Evolutionary conservation across 2,888 invertebrate genomes (phyloP), one percentile per base, ranked within the genome.

Genomic region (Cremastinae sp.): DNA sequence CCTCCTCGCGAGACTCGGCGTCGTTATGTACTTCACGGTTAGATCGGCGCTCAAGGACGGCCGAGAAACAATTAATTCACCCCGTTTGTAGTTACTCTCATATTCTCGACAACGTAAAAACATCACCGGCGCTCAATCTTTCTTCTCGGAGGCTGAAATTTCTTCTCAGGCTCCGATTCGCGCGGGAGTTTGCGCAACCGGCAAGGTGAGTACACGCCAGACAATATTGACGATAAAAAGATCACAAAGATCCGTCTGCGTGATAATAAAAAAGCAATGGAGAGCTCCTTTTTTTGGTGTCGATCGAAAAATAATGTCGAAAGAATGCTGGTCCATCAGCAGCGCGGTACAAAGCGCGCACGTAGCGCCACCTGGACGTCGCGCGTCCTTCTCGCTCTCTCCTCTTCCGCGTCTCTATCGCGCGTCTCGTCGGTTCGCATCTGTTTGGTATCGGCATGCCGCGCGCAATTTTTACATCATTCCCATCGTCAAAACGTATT

Each of bases 391-490:
- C 53, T 8, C 14, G n/a, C n/a, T 54, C 28, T 10, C 16, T 49
- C 49, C 34, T 1, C 5, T 3, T 28, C 28, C 28, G 28, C 28
- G 2, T 28, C 28, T 28, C n/a, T 49, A 18, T 22, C 28, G n/a
- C n/a, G n/a, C n/a, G n/a, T n/a, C 47, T 43, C 28, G 20, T 28
- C 9, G 2, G 10, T 22, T 14, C 5, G 8, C 51, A 47, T 18
- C 22, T 56, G 38, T 71, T 53, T 66, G 7, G 16, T 9, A 14
- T 71, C 64, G 75, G 66, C 77, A 78, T 78, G 75, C 76, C 76
- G 72, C 72, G 72, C 72, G 74, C 74, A 62, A 79, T 76, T 53
- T 69, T 74, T 74, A 43, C 68, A 49, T 16, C n/a, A 34, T 28
- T 43, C 18, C 28, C 45, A n/a, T 36, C 62, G 61, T 28, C 54